Evolutionary conservation across 2,888 invertebrate genomes (phyloP), one percentile per base, ranked within the genome.

Genomic region (Corythucha ciliata): DNA sequence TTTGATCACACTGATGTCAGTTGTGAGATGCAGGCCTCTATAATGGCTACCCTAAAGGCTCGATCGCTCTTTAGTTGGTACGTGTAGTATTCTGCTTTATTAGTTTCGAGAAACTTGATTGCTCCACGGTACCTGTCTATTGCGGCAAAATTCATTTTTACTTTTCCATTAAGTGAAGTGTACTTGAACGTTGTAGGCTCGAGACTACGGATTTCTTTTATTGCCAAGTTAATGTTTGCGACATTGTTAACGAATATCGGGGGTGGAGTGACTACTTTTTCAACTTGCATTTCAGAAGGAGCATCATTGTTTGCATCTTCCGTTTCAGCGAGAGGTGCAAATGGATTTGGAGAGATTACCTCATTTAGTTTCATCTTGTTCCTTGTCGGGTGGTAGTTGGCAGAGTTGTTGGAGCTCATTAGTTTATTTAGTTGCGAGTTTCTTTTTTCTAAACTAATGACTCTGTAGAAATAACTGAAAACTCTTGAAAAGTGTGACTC

Each of bases 21-120:
- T 10, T 8, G 36, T 36, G n/a, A n/a, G n/a, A n/a, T n/a, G n/a
- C n/a, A n/a, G n/a, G n/a, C n/a, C n/a, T n/a, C n/a, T n/a, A n/a
- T n/a, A n/a, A 36, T n/a, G n/a, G n/a, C n/a, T n/a, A n/a, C n/a
- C n/a, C n/a, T n/a, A n/a, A n/a, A n/a, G n/a, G n/a, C n/a, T n/a
- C n/a, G n/a, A n/a, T n/a, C n/a, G n/a, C n/a, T n/a, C n/a, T n/a
- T n/a, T n/a, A n/a, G n/a, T n/a, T n/a, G n/a, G n/a, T n/a, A n/a
- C n/a, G n/a, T n/a, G n/a, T n/a, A n/a, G 41, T 40, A 40, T 40
- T 40, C 41, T 10, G 20, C 41, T 40, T 40, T 40, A 21, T 40
- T 21, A 8, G 18, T 14, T 7, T 21, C 22, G 8, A 40, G 14
- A 8, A 8, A 21, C 8, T 40, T 21, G 18, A 40, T 40, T 21